Percentiles rank a stretch among this genome's conserved stretches.
phyloP scores from a whole-genome alignment of 2,888 invertebrate species.

The Athalia circularis region DNA sequence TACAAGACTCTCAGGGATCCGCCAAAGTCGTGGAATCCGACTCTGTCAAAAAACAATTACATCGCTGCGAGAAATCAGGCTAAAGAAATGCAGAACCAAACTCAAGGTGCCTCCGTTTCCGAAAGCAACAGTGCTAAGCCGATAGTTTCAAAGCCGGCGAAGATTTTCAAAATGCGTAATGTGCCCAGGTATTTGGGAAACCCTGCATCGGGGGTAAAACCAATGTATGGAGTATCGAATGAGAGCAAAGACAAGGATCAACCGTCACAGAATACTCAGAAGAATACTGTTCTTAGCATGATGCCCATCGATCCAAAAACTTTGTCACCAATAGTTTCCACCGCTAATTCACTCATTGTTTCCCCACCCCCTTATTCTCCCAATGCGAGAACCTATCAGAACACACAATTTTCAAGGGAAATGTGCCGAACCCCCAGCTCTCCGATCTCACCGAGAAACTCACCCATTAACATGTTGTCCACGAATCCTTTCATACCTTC shows the following conservation, averaged over 20 bases:
- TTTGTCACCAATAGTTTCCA: conserved; percentile 75
- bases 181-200: conserved; percentile 77
- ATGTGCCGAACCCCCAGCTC: conserved; percentile 64
- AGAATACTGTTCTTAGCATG: conserved; percentile 62
- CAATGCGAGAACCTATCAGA: conserved; percentile 66
- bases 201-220: conserved; percentile 79
- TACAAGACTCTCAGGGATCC: conserved; percentile 79
- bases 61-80: conserved; percentile 69
- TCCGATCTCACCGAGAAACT: conserved; percentile 69
- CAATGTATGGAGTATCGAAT: conserved; percentile 76
- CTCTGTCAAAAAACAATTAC: conserved; percentile 75
- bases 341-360: conserved; percentile 65
- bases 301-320: conserved; percentile 79
- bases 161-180: conserved; percentile 78
- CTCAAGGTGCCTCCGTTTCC: conserved; percentile 51
- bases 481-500: conserved; percentile 72
- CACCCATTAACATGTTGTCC: conserved; percentile 71
- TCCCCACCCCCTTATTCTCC: conserved; percentile 70
- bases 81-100: conserved; percentile 62
- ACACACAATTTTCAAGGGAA: conserved; percentile 65
- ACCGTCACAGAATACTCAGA: not conserved
- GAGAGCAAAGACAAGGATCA: conserved; percentile 60
- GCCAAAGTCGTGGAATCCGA: conserved; percentile 80
- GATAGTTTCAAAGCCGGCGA: conserved; percentile 74
- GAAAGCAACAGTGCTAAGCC: conserved; percentile 56